Evolutionary conservation across 2,888 invertebrate species (phyloP), one percentile per base, ranked within the genome.

Genomic region (Stenichneumon culpator): DNA sequence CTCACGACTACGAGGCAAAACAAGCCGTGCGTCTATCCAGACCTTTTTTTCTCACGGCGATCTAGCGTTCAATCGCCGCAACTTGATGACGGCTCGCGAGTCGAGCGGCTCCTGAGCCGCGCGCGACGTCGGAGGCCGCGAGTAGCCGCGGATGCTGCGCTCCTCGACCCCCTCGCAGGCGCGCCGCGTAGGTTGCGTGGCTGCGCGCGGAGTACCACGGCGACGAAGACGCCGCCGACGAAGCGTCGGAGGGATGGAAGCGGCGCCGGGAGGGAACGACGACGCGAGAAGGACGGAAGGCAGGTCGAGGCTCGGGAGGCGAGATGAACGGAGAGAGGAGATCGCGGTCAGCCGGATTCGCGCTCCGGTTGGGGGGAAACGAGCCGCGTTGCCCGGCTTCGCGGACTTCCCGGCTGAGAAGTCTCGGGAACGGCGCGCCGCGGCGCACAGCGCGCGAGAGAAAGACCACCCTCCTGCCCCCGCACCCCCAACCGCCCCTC

Each of bases 161-260:
- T 44, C 75, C 74, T 32, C 70, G 36, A 3, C 28, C 28, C 28
- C 28, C 28, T 3, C 69, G 60, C 57, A 73, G 36, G 4, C 19
- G 16, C 52, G 54, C 54, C 77, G 65, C 36, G 54, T 36, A 9
- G 22, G 22, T 22, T 4, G 22, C 75, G 82, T 72, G 70, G 63
- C 47, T 74, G 75, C 82, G 74, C 72, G 77, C 84, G 77, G 57
- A 73, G 80, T 73, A 54, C 60, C 68, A 69, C 67, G 70, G 52
- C 78, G 50, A n/a, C 69, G 60, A 50, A 82, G 74, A 83, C 73
- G 75, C 72, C 65, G 68, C 54, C 72, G 80, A 67, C 68, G 82
- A 69, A 74, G 75, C 86, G 83, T 79, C 86, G 72, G 57, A 28
- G 79, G 50, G 82, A 88, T 54, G 63, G 89, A 87, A 89, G 87